Evolutionary conservation across 2,888 invertebrate genomes (phyloP).

Genomic region (Drosophila greeni): DNA sequence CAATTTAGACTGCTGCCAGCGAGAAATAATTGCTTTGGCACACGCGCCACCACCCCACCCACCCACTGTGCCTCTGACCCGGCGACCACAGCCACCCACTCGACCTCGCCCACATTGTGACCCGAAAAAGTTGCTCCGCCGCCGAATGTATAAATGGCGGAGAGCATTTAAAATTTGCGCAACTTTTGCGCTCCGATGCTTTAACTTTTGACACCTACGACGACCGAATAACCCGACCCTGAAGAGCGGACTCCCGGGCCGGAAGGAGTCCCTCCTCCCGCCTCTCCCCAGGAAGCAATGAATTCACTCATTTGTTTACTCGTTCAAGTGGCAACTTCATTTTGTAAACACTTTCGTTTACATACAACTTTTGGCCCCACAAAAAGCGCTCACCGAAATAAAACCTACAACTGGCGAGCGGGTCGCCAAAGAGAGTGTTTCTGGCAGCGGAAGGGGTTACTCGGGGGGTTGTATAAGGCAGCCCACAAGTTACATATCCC

Average conservation of each 20-base stretch:
- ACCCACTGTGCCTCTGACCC: slow-evolving; percentile 7
- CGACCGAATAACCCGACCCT: slow-evolving; percentile 39
- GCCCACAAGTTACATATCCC: slow-evolving; percentile 72
- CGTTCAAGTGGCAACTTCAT: slow-evolving; percentile 74
- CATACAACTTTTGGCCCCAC: slow-evolving; percentile 66
- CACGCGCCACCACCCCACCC: slow-evolving; percentile 44
- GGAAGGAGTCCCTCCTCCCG: slow-evolving; percentile 22
- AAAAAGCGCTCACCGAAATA: slow-evolving; percentile 45
- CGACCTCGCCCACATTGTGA: slow-evolving; percentile 37
- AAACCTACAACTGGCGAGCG: slow-evolving; percentile 36
- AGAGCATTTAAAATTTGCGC: slow-evolving; percentile 69
- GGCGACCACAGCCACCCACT: slow-evolving; percentile 8
- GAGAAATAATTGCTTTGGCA: slow-evolving; percentile 71
- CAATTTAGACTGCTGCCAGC: slow-evolving; percentile 71
- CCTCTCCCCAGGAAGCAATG: slow-evolving; percentile 62
- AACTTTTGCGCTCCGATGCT: slow-evolving; percentile 72
- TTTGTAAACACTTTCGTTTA: slow-evolving; percentile 74
- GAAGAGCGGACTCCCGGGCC: slow-evolving; percentile 30
- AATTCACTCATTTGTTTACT: slow-evolving; percentile 75
- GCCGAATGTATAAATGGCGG: slow-evolving; percentile 64
- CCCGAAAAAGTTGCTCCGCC: slow-evolving; percentile 61
- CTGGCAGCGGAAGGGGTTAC: neutral
- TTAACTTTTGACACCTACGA: slow-evolving; percentile 71
- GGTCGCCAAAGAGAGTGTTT: neutral
- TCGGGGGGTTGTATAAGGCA: slow-evolving; percentile 59